Evolutionary conservation across 2,113 vertebrate species (phyloP), one percentile per base, ranked within the genome.

Genomic region (Coptodon bakossiorum): DNA sequence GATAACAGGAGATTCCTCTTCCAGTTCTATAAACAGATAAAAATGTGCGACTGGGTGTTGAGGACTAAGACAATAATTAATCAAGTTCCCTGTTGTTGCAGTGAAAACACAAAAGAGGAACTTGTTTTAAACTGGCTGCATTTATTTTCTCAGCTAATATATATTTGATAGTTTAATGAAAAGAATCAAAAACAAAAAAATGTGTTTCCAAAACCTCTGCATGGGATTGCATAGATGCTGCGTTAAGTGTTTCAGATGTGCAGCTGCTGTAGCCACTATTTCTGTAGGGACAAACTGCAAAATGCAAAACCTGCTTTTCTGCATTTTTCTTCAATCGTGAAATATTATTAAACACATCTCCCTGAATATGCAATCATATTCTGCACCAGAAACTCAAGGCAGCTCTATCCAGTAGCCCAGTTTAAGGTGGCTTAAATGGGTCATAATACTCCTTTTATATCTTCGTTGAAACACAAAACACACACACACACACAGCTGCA

Each of bases 1-100:
- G 86, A 99, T 99, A 91, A 99, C 98, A 2, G 98, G 98, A 81
- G 99, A 99, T 88, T 99, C 99, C 88, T 99, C 98, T 79, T 99
- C 98, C 81, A 99, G 93, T 93, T 99, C 98, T 99, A 86, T 5
- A 81, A 36, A 61, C 22, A 38, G 78, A 61, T 4, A 22, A 1
- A 54, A 82, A 22, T n/a, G n/a, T 24, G 29, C 5, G 3, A 76
- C 4, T 45, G 27, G 27, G 17, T 52, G 16, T 8, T 5, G 34
- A 68, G 19, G 34, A 48, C 45, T 4, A n/a, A 78, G 31, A 43
- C 79, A 29, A n/a, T 57, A 34, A 34, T 52, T 52, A 78, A 78
- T 34, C 16, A n/a, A 61, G 29, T 19, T 8, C 3, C 6, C 5
- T 9, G n/a, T 4, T 43, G 52, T 24, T 45, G 59, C 12, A 14